Base-by-base conservation (phyloP, 2,113 vertebrate species). In the Hyaena hyaena region DNA sequence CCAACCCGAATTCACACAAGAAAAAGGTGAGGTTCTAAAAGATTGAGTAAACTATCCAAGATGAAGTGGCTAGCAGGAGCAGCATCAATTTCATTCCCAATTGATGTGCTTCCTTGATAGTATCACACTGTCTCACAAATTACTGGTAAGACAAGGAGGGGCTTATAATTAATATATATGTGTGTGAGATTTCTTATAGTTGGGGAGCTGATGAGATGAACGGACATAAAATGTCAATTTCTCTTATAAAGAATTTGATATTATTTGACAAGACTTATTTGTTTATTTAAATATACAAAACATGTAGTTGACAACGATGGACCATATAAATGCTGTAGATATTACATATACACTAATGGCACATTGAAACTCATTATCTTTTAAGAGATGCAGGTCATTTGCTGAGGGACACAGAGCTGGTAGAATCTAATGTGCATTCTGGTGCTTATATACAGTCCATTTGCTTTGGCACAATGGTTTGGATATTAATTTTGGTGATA, bases 211-310 rank as follows among this genome's bases (percentile, higher is more conserved):
- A 58, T 88, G 14, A 87, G 12, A 86, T 89, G 6, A 95, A 58
- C 4, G 81, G 15, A 63, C 39, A 61, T 19, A 92, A 65, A 95
- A 69, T 8, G 74, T 21, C 12, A 92, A 31, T 69, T 7, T 82
- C 48, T 77, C 8, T 16, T 77, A 23, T 61, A 85, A 31, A 0
- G 45, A 90, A 69, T 61, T 73, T 88, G 16, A 48, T 84, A 94
- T 79, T 10, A 33, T 69, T 90, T 91, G 9, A 11, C 12, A 1
- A 31, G 4, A 79, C 17, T 68, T 83, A 84, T 69, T 94, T 7
- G 48, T 69, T 53, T 45, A 45, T 63, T 88, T 95, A 45, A 91
- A 82, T 90, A 33, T 83, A 66, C 1, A 76, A 76, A 63, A 39
- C 12, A 35, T 43, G 7, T 19, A 77, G 90, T 39, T 58, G 19